Evolutionary conservation across 1,140 invertebrate genomes (phyloP).

Genomic region (Hestina assimilis): DNA sequence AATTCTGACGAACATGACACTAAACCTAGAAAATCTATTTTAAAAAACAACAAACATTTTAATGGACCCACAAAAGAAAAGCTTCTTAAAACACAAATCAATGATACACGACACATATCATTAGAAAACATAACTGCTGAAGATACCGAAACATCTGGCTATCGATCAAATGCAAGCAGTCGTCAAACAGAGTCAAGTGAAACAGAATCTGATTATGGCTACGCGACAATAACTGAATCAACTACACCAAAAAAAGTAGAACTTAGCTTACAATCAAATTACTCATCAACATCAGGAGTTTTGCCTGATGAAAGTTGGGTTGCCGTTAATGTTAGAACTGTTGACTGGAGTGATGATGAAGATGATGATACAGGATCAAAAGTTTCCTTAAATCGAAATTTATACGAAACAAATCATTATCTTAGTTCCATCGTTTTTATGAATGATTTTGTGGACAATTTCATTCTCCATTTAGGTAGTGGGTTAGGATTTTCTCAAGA

Average conservation of each 20-base stretch:
- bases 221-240: conserved; percentile 73
- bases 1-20: conserved; percentile 19
- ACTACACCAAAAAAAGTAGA: conserved; percentile 69
- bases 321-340: conserved; percentile 59
- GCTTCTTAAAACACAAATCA: conserved; percentile 27
- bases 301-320: conserved; percentile 72
- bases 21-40: conserved; percentile 62
- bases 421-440: conserved; percentile 81
- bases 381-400: conserved; percentile 68
- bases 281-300: conserved; percentile 55
- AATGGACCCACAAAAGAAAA: conserved; percentile 47
- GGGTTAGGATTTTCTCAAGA: conserved; percentile 75
- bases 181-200: conserved; percentile 72
- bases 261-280: conserved; percentile 57
- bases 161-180: conserved; percentile 74
- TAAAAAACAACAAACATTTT: conserved; percentile 51
- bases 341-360: conserved; percentile 60
- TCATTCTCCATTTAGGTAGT: conserved; percentile 77
- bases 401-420: conserved; percentile 75
- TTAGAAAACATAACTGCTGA: conserved; percentile 59
- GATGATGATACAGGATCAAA: conserved; percentile 52
- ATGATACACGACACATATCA: conserved; percentile 28
- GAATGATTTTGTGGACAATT: conserved; percentile 81
- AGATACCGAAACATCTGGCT: conserved; percentile 80
- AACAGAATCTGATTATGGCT: conserved; percentile 80